Evolutionary conservation across 53 echinoderm and acorn worm species (phyloP), one percentile per base, ranked within the genome.

Genomic region (Holothuria leucospilota): DNA sequence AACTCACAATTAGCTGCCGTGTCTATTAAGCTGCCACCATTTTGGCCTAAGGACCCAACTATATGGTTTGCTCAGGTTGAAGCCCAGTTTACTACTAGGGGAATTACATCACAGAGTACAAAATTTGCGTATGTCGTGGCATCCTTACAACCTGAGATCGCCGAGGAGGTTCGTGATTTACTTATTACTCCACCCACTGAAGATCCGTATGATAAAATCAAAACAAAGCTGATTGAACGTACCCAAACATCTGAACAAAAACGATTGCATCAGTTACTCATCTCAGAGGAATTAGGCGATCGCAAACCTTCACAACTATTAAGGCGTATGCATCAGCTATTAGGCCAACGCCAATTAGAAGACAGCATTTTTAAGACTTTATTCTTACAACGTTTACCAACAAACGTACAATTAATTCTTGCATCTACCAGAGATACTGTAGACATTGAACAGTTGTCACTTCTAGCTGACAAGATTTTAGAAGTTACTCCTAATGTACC

Each of bases 391-490:
- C 39, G 78, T 14, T 20, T 78, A 15, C 78, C 46, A 15, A 78
- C 24, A 6, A 52, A 30, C 42, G 78, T 40, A 1, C 78, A 78
- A 8, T 9, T 51, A 30, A 85, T 85, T 51, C 28, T 85, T 20
- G 85, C 85, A 16, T 85, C 86, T 20, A 42, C 46, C 0, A 42
- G 59, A 46, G 72, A 74, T 13, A 20, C 62, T 74, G 72, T 61
- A 9, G 4, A 86, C 49, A 59, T 74, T 2, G 86, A 74, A 21
- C 68, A 84, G 24, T 84, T 84, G 34, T 65, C 69, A 24, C 23
- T 68, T 49, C 40, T 84, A 25, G 85, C 85, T 13, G 85, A 84
- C 82, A 82, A 82, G 11, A 82, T 82, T 24, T 27, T 60, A 20
- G 82, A 69, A 58, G 71, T 85, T 16, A 62, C 73, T 53, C 86